Evolutionary conservation across 2,797 vertebrate genomes (phyloP), one percentile per base, ranked within the genome.

Genomic region (Pogonophryne albipinna): DNA sequence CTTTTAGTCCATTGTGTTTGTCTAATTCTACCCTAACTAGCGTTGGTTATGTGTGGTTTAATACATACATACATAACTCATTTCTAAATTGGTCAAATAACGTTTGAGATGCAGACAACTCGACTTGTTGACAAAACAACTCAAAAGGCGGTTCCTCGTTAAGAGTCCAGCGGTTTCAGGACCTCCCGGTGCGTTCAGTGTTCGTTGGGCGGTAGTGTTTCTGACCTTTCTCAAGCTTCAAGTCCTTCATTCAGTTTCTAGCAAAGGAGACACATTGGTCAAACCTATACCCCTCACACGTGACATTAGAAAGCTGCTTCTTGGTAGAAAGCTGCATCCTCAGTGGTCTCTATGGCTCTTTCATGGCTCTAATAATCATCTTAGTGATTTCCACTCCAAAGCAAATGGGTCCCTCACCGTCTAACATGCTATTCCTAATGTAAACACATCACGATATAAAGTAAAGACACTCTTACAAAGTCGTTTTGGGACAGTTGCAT

Each of bases 121-220:
- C 44, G 2, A 82, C 51, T 2, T 44, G 19, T 60, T 65, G 27
- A 27, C 27, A 5, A 27, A 5, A 27, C 1, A 1, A 27, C 27
- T 27, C 4, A 27, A 27, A 27, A 27, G 27, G 4, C 4, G 4
- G 27, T 27, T 38, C 34, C 8, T 38, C 6, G 7, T 38, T 38
- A 38, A 38, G 34, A 38, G 34, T 38, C 34, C 34, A 2, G 34
- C 1, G 34, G 34, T 7, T 1, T 38, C 34, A 38, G 34, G 8
- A 9, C 34, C 34, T 9, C 27, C 27, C 4, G 34, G 34, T 7
- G 34, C 34, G 34, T 9, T 38, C 34, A 74, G 66, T 76, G 85
- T 76, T 78, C 47, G 53, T 82, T 69, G 74, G 79, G 88, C 81
- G 3, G 23, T 27, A 3, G n/a, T 27, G 23, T 27, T 27, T 84